Percentiles rank a stretch among this genome's conserved stretches.
phyloP scores from a whole-genome alignment of 2,113 vertebrate species.

The Micronycteris hirsuta region DNA sequence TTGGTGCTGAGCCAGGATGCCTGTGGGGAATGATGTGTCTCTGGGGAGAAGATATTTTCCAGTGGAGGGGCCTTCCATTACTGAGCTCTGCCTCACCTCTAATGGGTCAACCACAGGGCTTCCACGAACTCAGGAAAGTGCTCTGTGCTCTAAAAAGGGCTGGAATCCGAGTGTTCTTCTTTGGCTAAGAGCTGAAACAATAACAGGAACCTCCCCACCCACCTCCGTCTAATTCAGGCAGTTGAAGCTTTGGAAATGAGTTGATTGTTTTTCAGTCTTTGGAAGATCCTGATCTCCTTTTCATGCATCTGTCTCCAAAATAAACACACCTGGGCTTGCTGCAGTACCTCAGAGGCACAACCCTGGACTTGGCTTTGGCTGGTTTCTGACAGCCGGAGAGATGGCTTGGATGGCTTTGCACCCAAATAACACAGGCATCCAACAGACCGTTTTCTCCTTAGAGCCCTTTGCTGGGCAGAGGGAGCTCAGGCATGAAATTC shows the following conservation, averaged over 20 bases:
- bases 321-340: slow-evolving; percentile 52
- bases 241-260: slow-evolving; percentile 44
- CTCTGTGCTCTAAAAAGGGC: neutral
- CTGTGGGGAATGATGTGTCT: neutral
- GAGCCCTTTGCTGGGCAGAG: neutral
- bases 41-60: slow-evolving; percentile 4
- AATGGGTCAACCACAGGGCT: neutral
- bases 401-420: neutral
- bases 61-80: neutral
- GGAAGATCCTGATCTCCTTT: slow-evolving; percentile 15
- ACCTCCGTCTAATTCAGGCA: slow-evolving; percentile 52
- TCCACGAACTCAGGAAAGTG: slow-evolving; percentile 9
- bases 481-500: neutral
- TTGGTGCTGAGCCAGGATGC: neutral
- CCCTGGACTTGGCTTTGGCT: neutral
- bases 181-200: slow-evolving; percentile 50
- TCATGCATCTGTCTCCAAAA: slow-evolving; percentile 33
- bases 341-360: neutral
- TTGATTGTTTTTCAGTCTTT: slow-evolving; percentile 52
- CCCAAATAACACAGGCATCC: neutral
- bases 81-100: slow-evolving; percentile 17
- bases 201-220: slow-evolving; percentile 53
- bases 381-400: neutral
- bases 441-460: neutral
- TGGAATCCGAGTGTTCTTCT: neutral